Base-by-base conservation (phyloP, 2,113 vertebrate species). In the Sylvilagus bachmani region DNA sequence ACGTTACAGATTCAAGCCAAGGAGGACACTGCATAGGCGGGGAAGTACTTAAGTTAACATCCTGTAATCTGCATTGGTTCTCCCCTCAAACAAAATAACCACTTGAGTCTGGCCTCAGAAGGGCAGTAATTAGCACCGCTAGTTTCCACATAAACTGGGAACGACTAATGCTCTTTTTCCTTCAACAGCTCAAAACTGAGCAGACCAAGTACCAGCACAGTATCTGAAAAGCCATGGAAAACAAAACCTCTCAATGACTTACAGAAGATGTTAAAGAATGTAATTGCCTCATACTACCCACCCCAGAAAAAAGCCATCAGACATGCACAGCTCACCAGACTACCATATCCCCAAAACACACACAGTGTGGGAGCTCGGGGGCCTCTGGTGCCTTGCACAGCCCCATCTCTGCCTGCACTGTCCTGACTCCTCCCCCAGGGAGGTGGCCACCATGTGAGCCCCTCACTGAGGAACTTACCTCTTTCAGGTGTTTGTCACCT, bases 1-100 rank as follows among this genome's bases (percentile, higher is more conserved):
- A 3, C 8, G 75, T 62, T 13, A 92, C 14, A 27, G 71, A 22
- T 21, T 25, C 67, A 2, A 81, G 36, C 38, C 62, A 71, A 49
- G 19, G 25, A 14, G 66, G 10, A 84, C 49, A 73, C 21, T 64
- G 85, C 55, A 91, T 6, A 91, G 17, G 29, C 19, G 38, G 9
- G 53, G 25, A 51, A 29, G 17, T 27, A 64, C 61, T 89, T 74
- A 89, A 53, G n/a, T 53, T 71, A 92, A 86, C 36, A 86, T 7
- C 73, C 69, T 94, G 38, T 83, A n/a, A 74, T 90, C 80, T 69
- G 33, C 21, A 67, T 33, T 95, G 71, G 84, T 90, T 84, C 86
- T 89, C 84, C 61, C 53, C n/a, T 55, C 51, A 89, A 86, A 92
- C 70, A 96, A 92, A 96, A 89, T 81, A 78, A 94, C 75, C 89